Conservation (phyloP, 2,113 vertebrate genomes). For the Apus apus region DNA sequence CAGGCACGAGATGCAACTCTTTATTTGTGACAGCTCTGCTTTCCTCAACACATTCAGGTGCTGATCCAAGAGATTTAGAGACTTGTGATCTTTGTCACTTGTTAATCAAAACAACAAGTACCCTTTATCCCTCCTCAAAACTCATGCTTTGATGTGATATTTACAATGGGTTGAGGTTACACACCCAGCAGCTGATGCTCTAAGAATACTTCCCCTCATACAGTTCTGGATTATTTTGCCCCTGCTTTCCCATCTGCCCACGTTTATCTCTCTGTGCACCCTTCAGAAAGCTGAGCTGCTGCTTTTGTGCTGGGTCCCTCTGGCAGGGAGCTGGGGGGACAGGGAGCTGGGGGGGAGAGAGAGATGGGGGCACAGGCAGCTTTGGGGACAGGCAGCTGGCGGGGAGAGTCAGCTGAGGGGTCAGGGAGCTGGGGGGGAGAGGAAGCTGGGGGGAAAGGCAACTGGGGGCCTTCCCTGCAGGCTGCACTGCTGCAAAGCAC, state of each 20-base stretch:
- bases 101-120: not conserved
- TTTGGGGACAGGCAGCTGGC: too few relatives aligned
- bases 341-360: too few relatives aligned
- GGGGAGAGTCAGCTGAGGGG: too few relatives aligned
- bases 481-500: too few relatives aligned
- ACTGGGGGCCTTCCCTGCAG: too few relatives aligned
- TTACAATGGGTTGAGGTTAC: not conserved
- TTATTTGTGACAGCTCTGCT: not conserved
- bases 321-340: too few relatives aligned
- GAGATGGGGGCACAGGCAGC: too few relatives aligned
- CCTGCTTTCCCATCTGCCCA: not conserved
- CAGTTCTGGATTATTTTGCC: not conserved
- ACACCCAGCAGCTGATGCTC: not conserved
- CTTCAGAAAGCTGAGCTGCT: not conserved
- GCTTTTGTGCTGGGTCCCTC: not conserved
- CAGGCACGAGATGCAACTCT: not conserved
- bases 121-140: not conserved
- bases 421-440: too few relatives aligned
- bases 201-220: not conserved
- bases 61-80: not conserved
- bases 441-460: too few relatives aligned
- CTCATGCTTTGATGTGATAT: not conserved
- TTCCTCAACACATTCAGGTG: not conserved
- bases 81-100: not conserved
- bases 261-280: accelerated